Evolutionary conservation across 2,113 vertebrate genomes (phyloP).

Genomic region (Carassius gibelio): DNA sequence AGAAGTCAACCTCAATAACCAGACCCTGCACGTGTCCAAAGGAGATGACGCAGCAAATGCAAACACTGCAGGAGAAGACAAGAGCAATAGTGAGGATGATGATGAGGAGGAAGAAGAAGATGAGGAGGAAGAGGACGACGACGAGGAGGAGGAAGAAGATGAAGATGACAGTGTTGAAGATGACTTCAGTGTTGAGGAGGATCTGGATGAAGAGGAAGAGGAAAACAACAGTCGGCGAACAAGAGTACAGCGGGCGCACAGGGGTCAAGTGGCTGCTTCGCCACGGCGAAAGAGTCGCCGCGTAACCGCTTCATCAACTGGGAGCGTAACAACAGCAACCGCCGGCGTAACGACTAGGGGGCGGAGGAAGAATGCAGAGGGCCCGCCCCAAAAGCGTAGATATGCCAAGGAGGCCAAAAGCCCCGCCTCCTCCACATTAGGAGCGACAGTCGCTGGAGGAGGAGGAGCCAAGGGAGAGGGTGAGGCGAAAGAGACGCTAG

Average conservation of each 20-base stretch:
- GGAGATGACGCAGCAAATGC: conserved; percentile 88
- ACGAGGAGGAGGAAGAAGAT: conserved; percentile 58
- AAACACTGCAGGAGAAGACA: conserved; percentile 84
- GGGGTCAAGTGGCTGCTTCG: conserved; percentile 48
- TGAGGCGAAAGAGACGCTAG: conserved; percentile 94
- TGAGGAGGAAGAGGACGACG: conserved; percentile 65
- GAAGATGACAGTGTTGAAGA: conserved; percentile 68
- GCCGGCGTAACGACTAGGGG: conserved; percentile 85
- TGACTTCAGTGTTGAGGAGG: conserved; percentile 76
- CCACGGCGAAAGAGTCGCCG: conserved; percentile 78
- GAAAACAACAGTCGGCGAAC: conserved; percentile 82
- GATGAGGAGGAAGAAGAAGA: conserved; percentile 80
- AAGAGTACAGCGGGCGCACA: conserved; percentile 76
- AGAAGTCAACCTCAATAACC: conserved; percentile 99
- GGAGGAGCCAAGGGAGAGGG: conserved; percentile 74
- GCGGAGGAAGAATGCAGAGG: conserved; percentile 81
- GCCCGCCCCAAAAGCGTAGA: conserved; percentile 83
- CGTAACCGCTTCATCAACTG: conserved; percentile 66
- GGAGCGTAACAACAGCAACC: conserved; percentile 71
- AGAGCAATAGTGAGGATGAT: conserved; percentile 86
- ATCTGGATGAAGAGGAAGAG: conserved; percentile 72
- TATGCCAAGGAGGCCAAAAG: conserved; percentile 76
- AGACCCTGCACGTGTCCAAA: conserved; percentile 98
- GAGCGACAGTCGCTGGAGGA: neutral
- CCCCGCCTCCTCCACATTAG: conserved; percentile 56